Evolutionary conservation across 2,888 invertebrate species (phyloP), one percentile per base, ranked within the genome.

Genomic region (Drymonia ruficornis): DNA sequence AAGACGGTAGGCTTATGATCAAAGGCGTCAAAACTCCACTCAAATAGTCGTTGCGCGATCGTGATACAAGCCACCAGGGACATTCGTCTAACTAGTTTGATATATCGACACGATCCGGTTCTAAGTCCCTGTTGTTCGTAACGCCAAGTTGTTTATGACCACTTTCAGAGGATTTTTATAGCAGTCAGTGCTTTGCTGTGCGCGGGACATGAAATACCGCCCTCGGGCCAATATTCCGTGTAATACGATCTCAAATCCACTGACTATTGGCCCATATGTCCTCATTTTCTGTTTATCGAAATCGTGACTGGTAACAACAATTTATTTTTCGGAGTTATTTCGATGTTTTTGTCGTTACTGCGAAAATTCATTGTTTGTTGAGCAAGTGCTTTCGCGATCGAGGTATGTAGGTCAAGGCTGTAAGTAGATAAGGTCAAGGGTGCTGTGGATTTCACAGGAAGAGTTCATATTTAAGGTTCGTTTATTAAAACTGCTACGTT

Each of bases 261-360:
- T 63, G 63, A 60, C 63, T 68, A 74, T 75, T 76, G 74, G 57
- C 66, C 68, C 73, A 78, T 81, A 80, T 72, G 72, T 82, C 70
- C 78, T 80, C 72, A 78, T 83, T 83, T 76, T 76, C 73, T 78
- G 76, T 81, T 81, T 87, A 87, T 84, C 83, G 83, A 80, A 83
- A 78, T 81, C 88, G 89, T 89, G 89, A 87, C 86, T 78, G 65
- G 84, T 76, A 67, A 81, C 63, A 65, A 72, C 74, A 80, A 83
- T n/a, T 70, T 62, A 13, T 70, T 70, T 68, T 67, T 70, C 62
- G 53, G 56, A 48, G 13, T 23, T 43, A 48, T 43, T 60, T 28
- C 65, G 56, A 67, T 62, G 58, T 65, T 68, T 74, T 67, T 76
- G 74, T 76, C 69, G 66, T 60, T 58, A 60, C 55, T 65, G 19